Percentiles rank a stretch among this genome's conserved stretches.
Evolutionary conservation across 2,113 vertebrate genomes (phyloP).

Genomic region (Neotoma lepida): DNA sequence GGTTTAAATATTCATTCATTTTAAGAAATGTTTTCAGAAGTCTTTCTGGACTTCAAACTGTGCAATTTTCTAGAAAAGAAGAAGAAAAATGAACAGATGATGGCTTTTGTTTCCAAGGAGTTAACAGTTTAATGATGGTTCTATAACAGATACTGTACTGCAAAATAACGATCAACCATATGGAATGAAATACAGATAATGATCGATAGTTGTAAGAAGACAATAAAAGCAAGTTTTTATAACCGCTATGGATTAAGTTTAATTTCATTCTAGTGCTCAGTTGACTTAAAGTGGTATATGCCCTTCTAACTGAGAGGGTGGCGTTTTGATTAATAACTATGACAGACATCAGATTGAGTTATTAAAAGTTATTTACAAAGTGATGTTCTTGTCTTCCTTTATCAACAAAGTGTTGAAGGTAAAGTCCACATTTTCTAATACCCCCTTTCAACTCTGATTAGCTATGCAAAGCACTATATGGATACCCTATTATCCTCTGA

Average conservation of each 20-base stretch:
- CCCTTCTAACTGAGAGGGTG: slow-evolving; percentile 27
- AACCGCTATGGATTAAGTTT: neutral
- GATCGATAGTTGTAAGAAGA: neutral
- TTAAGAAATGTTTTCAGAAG: neutral
- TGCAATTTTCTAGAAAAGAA: neutral
- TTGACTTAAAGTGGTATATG: neutral
- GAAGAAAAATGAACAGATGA: neutral
- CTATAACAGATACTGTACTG: neutral
- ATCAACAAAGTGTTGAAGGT: neutral
- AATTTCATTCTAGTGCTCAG: neutral
- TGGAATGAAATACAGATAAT: neutral
- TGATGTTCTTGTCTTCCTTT: neutral
- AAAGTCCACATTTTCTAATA: neutral
- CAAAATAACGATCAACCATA: neutral
- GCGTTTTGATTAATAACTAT: slow-evolving; percentile 16
- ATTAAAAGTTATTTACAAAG: slow-evolving; percentile 41
- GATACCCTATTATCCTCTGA: neutral
- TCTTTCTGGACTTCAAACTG: neutral
- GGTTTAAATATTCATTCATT: neutral
- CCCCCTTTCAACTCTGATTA: neutral
- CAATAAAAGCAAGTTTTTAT: neutral
- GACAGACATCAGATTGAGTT: neutral
- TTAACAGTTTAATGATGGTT: neutral
- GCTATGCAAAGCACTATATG: neutral
- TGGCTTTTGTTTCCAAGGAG: neutral